phyloP scores from a whole-genome alignment of 2,888 invertebrate genomes.

The Ceraclea dissimilis region DNA sequence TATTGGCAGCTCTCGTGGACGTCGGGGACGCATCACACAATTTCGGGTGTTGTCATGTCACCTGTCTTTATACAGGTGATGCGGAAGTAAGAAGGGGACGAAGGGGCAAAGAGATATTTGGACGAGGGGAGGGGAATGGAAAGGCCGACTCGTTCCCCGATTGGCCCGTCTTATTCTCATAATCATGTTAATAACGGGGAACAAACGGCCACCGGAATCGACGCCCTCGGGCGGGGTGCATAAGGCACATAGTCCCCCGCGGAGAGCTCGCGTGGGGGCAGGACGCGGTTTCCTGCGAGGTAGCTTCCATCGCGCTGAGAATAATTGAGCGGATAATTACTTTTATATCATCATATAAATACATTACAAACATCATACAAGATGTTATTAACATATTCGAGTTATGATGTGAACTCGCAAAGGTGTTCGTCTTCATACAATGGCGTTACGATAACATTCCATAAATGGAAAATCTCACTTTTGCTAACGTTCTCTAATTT shows the following conservation, averaged over 20 bases:
- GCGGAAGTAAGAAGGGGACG: background rate
- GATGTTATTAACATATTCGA: background rate
- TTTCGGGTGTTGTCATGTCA: conserved; percentile 17
- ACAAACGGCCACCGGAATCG: conserved; percentile 9
- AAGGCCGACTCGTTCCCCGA: conserved; percentile 8
- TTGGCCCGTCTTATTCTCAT: conserved; percentile 13
- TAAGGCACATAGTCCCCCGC: conserved; percentile 9
- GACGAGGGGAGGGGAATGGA: background rate
- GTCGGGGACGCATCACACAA: conserved; percentile 5
- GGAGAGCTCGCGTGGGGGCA: conserved; percentile 10
- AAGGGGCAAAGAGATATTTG: too few relatives aligned
- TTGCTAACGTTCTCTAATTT: background rate
- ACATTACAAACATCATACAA: background rate
- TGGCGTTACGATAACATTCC: background rate
- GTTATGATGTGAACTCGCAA: background rate
- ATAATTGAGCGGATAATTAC: conserved; percentile 24
- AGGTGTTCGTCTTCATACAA: background rate
- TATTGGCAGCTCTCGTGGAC: background rate
- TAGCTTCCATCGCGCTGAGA: conserved; percentile 20
- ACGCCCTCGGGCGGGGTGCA: conserved; percentile 14
- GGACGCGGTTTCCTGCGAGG: conserved; percentile 12
- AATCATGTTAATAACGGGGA: conserved; percentile 19
- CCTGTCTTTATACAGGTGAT: conserved; percentile 1
- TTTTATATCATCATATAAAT: conserved; percentile 14
- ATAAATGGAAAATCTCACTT: background rate